phyloP scores from a whole-genome alignment of 2,888 invertebrate species.

The Lycophotia porphyrea region DNA sequence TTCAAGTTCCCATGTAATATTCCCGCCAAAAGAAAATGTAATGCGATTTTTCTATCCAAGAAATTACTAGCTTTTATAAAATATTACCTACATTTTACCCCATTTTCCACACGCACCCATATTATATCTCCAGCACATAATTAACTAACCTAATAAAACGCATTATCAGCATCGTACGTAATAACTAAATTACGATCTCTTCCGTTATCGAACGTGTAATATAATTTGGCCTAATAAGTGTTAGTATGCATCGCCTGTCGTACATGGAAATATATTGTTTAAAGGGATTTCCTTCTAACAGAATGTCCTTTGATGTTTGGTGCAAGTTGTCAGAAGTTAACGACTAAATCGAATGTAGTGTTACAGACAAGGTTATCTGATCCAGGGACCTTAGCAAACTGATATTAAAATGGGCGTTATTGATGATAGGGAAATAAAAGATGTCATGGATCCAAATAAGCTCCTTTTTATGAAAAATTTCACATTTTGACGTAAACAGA shows the following conservation, averaged over 20 bases:
- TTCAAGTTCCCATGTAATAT: too few relatives aligned
- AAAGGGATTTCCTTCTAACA: constrained; percentile 66
- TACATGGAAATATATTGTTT: constrained; percentile 67
- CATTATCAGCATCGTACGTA: constrained; percentile 17
- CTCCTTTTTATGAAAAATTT: neutral
- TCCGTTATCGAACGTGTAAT: constrained; percentile 32
- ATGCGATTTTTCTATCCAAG: too few relatives aligned
- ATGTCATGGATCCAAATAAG: neutral
- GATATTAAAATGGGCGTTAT: neutral
- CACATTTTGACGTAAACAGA: neutral
- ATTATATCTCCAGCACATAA: constrained; percentile 35
- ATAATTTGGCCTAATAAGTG: constrained; percentile 51
- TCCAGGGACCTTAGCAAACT: neutral
- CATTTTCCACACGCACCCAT: constrained; percentile 4
- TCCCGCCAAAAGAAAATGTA: too few relatives aligned
- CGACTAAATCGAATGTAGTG: constrained; percentile 13
- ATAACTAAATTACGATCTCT: constrained; percentile 16
- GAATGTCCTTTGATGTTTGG: constrained; percentile 61
- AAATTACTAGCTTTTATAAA: too few relatives aligned
- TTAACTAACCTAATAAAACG: constrained; percentile 36
- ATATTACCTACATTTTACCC: neutral
- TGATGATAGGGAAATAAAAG: neutral
- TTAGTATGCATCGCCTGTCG: constrained; percentile 54
- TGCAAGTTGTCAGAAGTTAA: constrained; percentile 34
- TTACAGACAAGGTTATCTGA: neutral